A percentile compares a stretch with the other conserved stretches of the same genome.
These are phyloP conservation scores for Drosophila ogumai DNA, from an alignment of 1,140 invertebrate genomes.

Conservation along the genomic window DNA sequence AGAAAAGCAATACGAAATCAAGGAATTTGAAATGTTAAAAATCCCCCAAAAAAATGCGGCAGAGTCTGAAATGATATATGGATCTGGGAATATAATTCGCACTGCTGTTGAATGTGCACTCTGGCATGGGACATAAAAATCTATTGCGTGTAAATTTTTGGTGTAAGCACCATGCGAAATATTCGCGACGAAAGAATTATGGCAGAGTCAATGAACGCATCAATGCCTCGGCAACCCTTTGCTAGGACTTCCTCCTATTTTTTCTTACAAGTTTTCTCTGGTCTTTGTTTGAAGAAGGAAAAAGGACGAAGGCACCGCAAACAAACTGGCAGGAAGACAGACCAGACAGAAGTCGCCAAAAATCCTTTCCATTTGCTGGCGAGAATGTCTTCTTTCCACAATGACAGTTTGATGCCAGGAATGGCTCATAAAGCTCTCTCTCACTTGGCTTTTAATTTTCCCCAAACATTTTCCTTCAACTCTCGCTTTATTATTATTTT, in stretches of 20 bases:
- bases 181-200: slow-evolving; percentile 72
- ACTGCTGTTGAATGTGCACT: slow-evolving; percentile 50
- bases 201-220: slow-evolving; percentile 69
- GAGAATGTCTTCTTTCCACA: slow-evolving; percentile 38
- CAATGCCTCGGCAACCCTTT: slow-evolving; percentile 60
- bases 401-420: slow-evolving; percentile 80
- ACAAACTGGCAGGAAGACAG: slow-evolving; percentile 20
- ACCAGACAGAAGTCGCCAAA: slow-evolving; percentile 67
- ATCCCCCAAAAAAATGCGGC: slow-evolving; percentile 5
- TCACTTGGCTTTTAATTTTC: slow-evolving; percentile 55
- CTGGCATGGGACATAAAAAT: slow-evolving; percentile 77
- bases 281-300: slow-evolving; percentile 45
- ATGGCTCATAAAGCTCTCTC: slow-evolving; percentile 80
- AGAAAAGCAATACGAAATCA: slow-evolving; percentile 1
- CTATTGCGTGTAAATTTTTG: slow-evolving; percentile 83
- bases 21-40: slow-evolving; percentile 5
- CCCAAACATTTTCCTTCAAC: slow-evolving; percentile 30
- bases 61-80: slow-evolving; percentile 59
- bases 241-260: neutral
- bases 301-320: slow-evolving; percentile 24
- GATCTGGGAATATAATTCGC: slow-evolving; percentile 26
- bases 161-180: slow-evolving; percentile 57
- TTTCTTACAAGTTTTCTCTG: neutral
- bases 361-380: slow-evolving; percentile 49
- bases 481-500: slow-evolving; percentile 33